phyloP scores from a whole-genome alignment of 1,140 invertebrate species.

The Dreissena rostriformis region DNA sequence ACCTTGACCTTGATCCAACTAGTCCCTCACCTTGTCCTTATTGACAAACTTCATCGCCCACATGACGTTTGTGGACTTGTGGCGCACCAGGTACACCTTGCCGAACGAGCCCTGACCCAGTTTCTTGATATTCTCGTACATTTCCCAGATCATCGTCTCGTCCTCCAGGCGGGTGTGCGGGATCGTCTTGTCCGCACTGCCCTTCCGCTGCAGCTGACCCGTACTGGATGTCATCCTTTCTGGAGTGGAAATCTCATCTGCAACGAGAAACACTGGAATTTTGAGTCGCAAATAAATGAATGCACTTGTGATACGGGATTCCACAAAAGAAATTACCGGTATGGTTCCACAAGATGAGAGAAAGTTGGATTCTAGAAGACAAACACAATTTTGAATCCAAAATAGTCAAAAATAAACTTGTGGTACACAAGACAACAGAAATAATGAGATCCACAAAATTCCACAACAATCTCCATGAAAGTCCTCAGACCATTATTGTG shows the following conservation, averaged over 20 bases:
- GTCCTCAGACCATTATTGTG: no score
- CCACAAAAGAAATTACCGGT: no score
- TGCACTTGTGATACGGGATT: no score
- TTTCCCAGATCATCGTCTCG: slow-evolving; percentile 73
- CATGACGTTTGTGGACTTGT: slow-evolving; percentile 76
- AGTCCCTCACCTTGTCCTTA: slow-evolving; percentile 82
- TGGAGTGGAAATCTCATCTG: slow-evolving; percentile 44
- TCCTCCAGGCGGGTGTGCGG: slow-evolving; percentile 78
- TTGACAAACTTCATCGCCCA: slow-evolving; percentile 84
- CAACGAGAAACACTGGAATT: background rate
- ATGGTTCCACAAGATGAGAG: no score
- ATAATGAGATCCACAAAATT: no score
- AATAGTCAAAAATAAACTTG: no score
- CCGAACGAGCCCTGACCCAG: slow-evolving; percentile 84
- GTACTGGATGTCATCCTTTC: slow-evolving; percentile 52
- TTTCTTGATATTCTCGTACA: slow-evolving; percentile 72
- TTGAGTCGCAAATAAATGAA: no score
- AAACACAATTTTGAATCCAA: no score
- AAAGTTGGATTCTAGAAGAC: no score
- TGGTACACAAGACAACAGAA: no score
- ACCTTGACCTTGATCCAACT: background rate
- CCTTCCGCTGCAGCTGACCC: slow-evolving; percentile 55
- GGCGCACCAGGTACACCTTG: slow-evolving; percentile 81
- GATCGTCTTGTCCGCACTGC: slow-evolving; percentile 70
- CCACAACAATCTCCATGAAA: no score